Percentiles rank a stretch among this genome's conserved stretches.
These are phyloP conservation scores for Siderastrea siderea DNA, from an alignment of 92 coral and sea anemone species.

Conservation along the genomic window DNA sequence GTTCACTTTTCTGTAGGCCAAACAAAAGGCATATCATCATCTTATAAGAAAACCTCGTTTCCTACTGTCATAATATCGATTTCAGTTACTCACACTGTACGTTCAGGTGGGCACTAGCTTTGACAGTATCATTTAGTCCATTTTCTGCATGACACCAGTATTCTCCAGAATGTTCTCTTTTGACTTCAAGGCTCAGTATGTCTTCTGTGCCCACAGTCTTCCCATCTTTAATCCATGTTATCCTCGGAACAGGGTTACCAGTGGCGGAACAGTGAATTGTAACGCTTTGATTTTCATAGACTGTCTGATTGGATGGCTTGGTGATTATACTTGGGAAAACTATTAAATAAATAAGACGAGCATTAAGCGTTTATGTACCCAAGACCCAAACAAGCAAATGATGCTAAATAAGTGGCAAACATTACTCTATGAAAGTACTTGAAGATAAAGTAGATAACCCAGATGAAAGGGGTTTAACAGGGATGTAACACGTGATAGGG, in stretches of 20 bases:
- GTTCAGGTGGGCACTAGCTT: background rate
- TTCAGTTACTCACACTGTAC: too few species aligned
- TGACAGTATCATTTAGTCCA: background rate
- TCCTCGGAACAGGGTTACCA: background rate
- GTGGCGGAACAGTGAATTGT: background rate
- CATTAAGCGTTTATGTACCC: background rate
- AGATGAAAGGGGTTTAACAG: too few species aligned
- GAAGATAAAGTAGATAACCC: too few species aligned
- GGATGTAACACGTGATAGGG: too few species aligned
- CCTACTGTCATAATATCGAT: too few species aligned
- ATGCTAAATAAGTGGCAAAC: too few species aligned
- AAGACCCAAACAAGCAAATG: too few species aligned
- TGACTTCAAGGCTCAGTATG: background rate
- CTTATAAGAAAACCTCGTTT: too few species aligned
- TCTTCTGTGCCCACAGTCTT: background rate
- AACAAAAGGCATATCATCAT: too few species aligned
- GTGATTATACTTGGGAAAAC: background rate
- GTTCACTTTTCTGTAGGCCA: background rate
- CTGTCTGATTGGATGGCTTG: background rate
- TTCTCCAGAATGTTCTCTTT: background rate
- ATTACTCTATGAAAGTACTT: too few species aligned
- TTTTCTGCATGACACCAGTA: background rate
- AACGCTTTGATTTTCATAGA: background rate
- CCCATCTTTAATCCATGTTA: constrained; percentile 9
- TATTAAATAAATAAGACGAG: background rate